A percentile compares a stretch with the other conserved stretches of the same genome.
These are phyloP conservation scores for Mormyrops attenuatus DNA, from an alignment of 2,797 vertebrate species.

Conservation along the genomic window DNA sequence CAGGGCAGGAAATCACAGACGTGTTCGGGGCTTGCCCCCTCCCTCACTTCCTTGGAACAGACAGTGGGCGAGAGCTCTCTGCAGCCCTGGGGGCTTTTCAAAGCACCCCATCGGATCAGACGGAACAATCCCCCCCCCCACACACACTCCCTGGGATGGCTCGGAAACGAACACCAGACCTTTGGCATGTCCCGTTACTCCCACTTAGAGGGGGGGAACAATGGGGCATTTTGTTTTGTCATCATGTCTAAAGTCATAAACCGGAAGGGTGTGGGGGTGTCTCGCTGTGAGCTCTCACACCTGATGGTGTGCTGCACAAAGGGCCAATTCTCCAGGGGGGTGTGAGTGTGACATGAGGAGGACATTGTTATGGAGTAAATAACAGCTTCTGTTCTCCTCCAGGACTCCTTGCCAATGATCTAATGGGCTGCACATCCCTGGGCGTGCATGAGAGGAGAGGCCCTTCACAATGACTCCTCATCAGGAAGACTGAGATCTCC, in stretches of 20 bases:
- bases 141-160: slow-evolving; percentile 45
- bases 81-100: slow-evolving; percentile 51
- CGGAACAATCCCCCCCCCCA: slow-evolving; percentile 50
- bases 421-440: neutral
- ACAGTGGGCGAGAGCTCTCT: slow-evolving; percentile 48
- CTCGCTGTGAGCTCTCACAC: neutral
- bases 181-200: slow-evolving; percentile 51
- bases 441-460: neutral
- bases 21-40: slow-evolving; percentile 47
- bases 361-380: neutral
- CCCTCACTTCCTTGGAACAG: slow-evolving; percentile 51
- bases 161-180: slow-evolving; percentile 48
- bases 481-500: neutral
- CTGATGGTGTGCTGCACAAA: neutral
- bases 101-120: slow-evolving; percentile 50
- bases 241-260: slow-evolving; percentile 5
- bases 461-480: neutral
- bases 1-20: slow-evolving; percentile 76
- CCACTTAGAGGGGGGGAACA: slow-evolving; percentile 57
- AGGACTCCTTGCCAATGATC: neutral
- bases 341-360: neutral
- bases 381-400: neutral
- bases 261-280: neutral
- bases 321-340: neutral
- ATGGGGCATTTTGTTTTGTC: slow-evolving; percentile 51